phyloP scores from a whole-genome alignment of 2,888 invertebrate genomes.

The Drosophila prostipennis region DNA sequence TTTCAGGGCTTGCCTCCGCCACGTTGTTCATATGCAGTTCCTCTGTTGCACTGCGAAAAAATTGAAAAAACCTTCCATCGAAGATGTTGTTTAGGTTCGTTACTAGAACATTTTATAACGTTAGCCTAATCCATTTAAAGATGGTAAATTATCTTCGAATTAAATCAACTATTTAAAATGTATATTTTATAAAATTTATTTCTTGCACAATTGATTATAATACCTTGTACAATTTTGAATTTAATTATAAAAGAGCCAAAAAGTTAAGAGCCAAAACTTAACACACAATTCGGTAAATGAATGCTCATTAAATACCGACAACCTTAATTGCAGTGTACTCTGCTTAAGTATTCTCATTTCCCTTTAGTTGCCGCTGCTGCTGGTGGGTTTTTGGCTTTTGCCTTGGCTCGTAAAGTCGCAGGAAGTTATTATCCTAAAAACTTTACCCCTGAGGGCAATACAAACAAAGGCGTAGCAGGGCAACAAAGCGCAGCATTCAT shows the following conservation, averaged over 20 bases:
- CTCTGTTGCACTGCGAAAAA: constrained; percentile 25
- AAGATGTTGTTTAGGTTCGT: too few species aligned
- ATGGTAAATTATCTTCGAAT: too few species aligned
- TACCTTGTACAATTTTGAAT: too few species aligned
- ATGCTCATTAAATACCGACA: not conserved
- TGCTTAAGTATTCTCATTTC: constrained; percentile 77
- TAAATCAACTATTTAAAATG: too few species aligned
- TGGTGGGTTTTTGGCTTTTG: constrained; percentile 63
- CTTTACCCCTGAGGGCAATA: constrained; percentile 80
- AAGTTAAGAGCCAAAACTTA: not conserved
- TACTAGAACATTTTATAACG: too few species aligned
- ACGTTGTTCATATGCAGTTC: constrained; percentile 56
- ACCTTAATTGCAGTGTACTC: constrained; percentile 25
- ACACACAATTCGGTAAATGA: not conserved
- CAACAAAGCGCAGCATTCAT: constrained; percentile 74
- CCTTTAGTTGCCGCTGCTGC: constrained; percentile 56
- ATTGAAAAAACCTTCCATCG: too few species aligned
- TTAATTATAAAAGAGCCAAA: not conserved
- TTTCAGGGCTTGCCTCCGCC: constrained; percentile 42
- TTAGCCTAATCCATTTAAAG: too few species aligned
- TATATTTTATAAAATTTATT: too few species aligned
- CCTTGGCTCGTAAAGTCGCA: constrained; percentile 77
- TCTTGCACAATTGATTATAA: too few species aligned
- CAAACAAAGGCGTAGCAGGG: constrained; percentile 76
- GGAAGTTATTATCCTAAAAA: constrained; percentile 82